Evolutionary conservation across 1,140 invertebrate species (phyloP).

Genomic region (Ruditapes philippinarum): DNA sequence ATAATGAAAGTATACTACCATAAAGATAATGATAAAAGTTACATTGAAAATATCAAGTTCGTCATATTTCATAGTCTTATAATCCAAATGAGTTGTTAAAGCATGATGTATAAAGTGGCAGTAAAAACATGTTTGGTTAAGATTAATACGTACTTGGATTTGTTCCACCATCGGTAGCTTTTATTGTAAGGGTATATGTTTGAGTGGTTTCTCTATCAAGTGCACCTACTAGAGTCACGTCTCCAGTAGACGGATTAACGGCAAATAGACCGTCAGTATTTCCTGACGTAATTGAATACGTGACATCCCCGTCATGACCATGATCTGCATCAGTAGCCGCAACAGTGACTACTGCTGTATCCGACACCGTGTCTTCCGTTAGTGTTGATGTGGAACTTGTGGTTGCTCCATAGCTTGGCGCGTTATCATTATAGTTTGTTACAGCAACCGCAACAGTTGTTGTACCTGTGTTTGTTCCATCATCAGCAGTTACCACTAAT

Average conservation of each 20-base stretch:
- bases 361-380: constrained; percentile 55
- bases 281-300: constrained; percentile 36
- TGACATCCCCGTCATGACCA: constrained; percentile 36
- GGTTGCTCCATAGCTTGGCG: constrained; percentile 63
- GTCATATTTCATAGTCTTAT: too few species aligned
- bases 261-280: constrained; percentile 62
- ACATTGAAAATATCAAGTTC: too few species aligned
- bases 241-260: constrained; percentile 70
- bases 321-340: constrained; percentile 41
- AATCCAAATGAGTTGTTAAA: too few species aligned
- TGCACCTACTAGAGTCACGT: constrained; percentile 53
- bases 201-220: constrained; percentile 76
- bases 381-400: constrained; percentile 56
- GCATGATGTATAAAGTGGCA: too few species aligned
- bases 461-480: constrained; percentile 66
- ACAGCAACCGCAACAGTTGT: constrained; percentile 64
- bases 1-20: too few species aligned
- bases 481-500: constrained; percentile 53
- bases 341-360: constrained; percentile 21
- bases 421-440: constrained; percentile 70
- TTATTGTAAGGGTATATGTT: constrained; percentile 68
- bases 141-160: constrained; percentile 35
- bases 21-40: too few species aligned
- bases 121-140: too few species aligned
- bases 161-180: constrained; percentile 69